Evolutionary conservation across 2,113 vertebrate genomes (phyloP), one percentile per base, ranked within the genome.

Genomic region (Eublepharis macularius): DNA sequence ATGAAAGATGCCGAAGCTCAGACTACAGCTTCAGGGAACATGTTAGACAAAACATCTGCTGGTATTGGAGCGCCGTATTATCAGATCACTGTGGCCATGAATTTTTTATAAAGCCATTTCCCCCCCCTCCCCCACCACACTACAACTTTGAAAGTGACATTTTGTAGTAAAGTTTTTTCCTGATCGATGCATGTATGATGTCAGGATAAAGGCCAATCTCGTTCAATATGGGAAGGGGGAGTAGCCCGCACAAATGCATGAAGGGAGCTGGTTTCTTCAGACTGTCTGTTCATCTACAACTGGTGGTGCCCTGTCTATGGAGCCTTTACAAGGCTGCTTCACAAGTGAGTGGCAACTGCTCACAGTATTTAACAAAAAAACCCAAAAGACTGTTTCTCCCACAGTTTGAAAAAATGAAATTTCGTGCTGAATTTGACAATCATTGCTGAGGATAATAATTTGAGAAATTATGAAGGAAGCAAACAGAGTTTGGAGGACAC

Each of bases 11-110:
- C 90, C 94, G 95, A 97, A 94, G 96, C 95, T 93, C 94, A 94
- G 95, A 95, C 96, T 95, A 96, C 96, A 96, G 97, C 97, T 97
- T 96, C 94, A 90, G 97, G 97, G 96, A 97, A 96, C 96, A 97
- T 97, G 96, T 97, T 96, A 97, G 96, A 97, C 97, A 97, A 97
- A 97, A 97, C 97, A 98, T 97, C 97, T 98, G 97, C 96, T 97
- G 96, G 96, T 97, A 97, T 97, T 96, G 96, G 96, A 97, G 95
- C 96, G 93, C 95, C 95, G 96, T 95, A 96, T 96, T 97, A 96
- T 96, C 96, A 97, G 96, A 97, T 96, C 96, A 96, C 95, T 95
- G 96, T 95, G 95, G 95, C 94, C 96, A 97, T 97, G 97, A 96
- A 97, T 97, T 96, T 97, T 97, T 97, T 97, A 97, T 97, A 96